Base-by-base conservation (phyloP, 2,113 vertebrate genomes). In the Maccullochella peelii region DNA sequence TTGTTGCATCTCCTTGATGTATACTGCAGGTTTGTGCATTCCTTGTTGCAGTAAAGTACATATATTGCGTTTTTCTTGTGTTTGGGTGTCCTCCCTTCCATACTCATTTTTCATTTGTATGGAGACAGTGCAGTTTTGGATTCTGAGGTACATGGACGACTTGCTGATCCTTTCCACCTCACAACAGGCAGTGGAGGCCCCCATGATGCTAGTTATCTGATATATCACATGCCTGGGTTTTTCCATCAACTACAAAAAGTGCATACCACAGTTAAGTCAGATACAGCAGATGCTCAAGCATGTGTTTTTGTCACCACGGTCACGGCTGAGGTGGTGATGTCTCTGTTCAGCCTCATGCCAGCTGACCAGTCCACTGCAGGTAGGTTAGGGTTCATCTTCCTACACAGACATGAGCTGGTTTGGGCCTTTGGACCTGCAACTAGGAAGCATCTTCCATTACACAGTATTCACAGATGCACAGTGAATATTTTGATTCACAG, bases 401-500 rank as follows among this genome's bases (percentile, higher is more conserved):
- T 38, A 1, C 55, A 61, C 54, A 61, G 30, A 44, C 36, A 27
- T 55, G 67, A 68, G 49, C 52, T 54, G 47, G 44, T 38, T 52
- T 59, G 9, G n/a, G 36, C 27, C 47, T 74, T 68, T 72, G 30
- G 54, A 67, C 58, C n/a, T 59, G 78, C 11, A 63, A 47, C 25
- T 52, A 0, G 55, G 11, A 25, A 57, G 61, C 9, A 21, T 65
- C 62, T 40, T 6, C 18, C 25, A 33, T 62, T 44, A 67, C 8
- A 20, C 15, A 23, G 47, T 21, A 23, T 50, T 52, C 47, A 33
- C 4, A 63, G 33, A 23, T 21, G 20, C 33, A 63, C 40, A 16
- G 40, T 47, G n/a, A 67, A 44, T 47, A 44, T 27, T 47, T 12
- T 18, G 38, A 67, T 27, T 47, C 40, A 16, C 23, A 9, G 23